Evolutionary conservation across 2,113 vertebrate genomes (phyloP), one percentile per base, ranked within the genome.

Genomic region (Notarius quadriscutis): DNA sequence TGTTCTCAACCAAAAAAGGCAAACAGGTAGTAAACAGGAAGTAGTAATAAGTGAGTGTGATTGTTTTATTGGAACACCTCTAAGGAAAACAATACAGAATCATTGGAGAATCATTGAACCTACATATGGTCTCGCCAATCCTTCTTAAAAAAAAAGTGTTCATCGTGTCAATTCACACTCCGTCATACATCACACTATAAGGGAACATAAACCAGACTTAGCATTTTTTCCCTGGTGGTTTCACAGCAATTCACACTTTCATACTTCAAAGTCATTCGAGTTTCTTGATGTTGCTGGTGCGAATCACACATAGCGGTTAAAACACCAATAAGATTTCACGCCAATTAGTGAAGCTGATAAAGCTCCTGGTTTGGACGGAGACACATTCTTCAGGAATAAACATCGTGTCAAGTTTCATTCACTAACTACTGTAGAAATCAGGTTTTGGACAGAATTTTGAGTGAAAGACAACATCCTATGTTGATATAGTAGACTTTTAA

Each of bases 171-270:
- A 25, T 81, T 81, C 57, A 53, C 25, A 67, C 62, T 4, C 48
- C 1, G 1, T 72, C 83, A 72, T 30, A 4, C 27, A 25, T 74
- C 51, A 12, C 79, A 81, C 79, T 34, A 12, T 62, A 81, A 41
- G 30, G 18, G 30, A 81, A 41, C 79, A 22, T 81, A 81, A 62
- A 81, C 27, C 79, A 81, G 79, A 5, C 57, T 20, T 81, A 41
- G 79, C 18, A 20, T 41, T 81, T 81, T 41, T 81, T 74, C 53
- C 53, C 67, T 72, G 30, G 20, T 0, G 34, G 53, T 60, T 62
- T 85, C 69, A 75, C 53, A 75, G 84, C 84, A 85, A 85, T 85
- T 85, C 84, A 85, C 84, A 85, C 71, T 55, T 60, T 27, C 11
- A 9, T 58, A n/a, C 53, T 25, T 85, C 55, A 0, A 55, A 5